Percentiles rank a stretch among this genome's conserved stretches.
Evolutionary conservation across 2,113 vertebrate genomes (phyloP).

Genomic region (Rhipidura dahli): DNA sequence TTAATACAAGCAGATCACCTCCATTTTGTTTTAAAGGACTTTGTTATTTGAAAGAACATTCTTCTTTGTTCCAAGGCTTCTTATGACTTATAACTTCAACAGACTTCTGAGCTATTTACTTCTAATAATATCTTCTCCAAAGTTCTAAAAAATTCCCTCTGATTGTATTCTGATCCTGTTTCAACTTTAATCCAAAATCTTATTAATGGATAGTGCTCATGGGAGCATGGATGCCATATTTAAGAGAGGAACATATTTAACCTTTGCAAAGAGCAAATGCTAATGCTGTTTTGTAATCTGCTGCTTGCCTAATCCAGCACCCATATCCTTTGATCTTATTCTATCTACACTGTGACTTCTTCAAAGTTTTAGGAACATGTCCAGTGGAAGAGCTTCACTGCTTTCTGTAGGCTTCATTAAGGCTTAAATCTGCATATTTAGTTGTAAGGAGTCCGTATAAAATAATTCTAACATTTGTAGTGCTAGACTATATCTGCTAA

Average conservation of each 20-base stretch:
- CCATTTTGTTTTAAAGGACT: not conserved
- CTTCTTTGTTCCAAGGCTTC: not conserved
- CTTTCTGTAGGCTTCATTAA: not conserved
- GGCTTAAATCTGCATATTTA: not conserved
- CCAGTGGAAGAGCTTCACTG: not conserved
- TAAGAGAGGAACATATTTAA: not conserved
- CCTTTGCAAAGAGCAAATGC: conserved; percentile 18
- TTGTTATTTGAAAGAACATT: not conserved
- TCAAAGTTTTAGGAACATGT: not conserved
- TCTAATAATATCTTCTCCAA: not conserved
- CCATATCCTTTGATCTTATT: not conserved
- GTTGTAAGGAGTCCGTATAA: not conserved
- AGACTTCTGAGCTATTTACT: not conserved
- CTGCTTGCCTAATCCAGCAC: not conserved
- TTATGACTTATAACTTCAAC: not conserved
- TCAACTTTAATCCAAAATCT: not conserved
- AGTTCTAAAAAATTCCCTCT: not conserved
- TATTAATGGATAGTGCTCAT: not conserved
- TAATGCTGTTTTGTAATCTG: conserved; percentile 28
- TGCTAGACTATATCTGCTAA: not conserved
- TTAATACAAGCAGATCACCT: not conserved
- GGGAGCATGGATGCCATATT: not conserved
- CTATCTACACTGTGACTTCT: not conserved
- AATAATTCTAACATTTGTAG: not conserved
- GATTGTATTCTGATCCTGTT: not conserved